Evolutionary conservation across 2,797 vertebrate species (phyloP).

Genomic region (Alcedo quadribrachys): DNA sequence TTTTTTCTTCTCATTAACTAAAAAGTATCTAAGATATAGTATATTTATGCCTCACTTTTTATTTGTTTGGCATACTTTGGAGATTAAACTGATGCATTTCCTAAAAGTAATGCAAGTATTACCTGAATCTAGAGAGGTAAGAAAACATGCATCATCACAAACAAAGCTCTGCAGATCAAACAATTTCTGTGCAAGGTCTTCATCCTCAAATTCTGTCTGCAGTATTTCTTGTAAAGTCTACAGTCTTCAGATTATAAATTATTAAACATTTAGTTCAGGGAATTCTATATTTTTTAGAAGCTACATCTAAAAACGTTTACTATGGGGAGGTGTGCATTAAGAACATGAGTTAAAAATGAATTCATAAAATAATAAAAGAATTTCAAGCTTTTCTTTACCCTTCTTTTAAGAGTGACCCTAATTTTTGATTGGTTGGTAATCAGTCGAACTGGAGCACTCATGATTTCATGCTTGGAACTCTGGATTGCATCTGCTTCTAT

Average conservation of each 20-base stretch:
- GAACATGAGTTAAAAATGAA: background rate
- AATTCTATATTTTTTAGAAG: background rate
- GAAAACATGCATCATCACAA: background rate
- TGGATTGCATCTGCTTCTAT: constrained; percentile 99
- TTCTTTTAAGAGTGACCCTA: constrained; percentile 95
- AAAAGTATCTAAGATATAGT: background rate
- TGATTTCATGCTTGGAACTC: constrained; percentile 92
- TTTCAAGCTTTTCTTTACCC: constrained; percentile 80
- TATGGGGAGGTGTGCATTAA: background rate
- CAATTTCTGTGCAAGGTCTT: background rate
- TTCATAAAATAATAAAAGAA: background rate
- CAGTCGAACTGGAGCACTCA: constrained; percentile 95
- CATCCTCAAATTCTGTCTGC: background rate
- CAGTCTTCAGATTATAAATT: background rate
- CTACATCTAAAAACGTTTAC: background rate
- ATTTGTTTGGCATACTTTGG: background rate
- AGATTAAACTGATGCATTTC: background rate
- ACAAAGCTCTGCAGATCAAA: background rate
- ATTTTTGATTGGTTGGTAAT: constrained; percentile 99
- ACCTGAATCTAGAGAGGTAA: background rate
- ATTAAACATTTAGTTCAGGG: background rate
- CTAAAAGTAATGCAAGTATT: background rate
- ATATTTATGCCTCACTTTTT: background rate
- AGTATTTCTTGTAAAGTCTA: background rate
- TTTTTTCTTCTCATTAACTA: background rate